These are phyloP conservation scores for Andrena trimmerana DNA, from an alignment of 2,888 invertebrate species.

Conservation along the genomic window DNA sequence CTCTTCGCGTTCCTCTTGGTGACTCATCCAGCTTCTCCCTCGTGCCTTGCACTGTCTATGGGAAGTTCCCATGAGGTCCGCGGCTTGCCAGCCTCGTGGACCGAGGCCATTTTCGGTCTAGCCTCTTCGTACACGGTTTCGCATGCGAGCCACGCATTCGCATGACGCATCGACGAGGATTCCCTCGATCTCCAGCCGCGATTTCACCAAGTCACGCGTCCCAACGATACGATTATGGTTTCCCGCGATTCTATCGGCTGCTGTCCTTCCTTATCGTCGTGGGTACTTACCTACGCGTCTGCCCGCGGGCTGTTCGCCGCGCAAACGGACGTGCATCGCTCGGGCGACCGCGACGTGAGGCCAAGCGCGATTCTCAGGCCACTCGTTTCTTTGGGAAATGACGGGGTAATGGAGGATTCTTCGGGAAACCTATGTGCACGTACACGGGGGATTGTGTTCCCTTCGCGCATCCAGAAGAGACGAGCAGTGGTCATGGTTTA, in stretches of 20 bases:
- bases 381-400: slow-evolving; percentile 6
- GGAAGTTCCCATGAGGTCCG: slow-evolving; percentile 18
- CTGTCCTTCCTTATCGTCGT: slow-evolving; percentile 44
- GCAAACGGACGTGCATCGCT: slow-evolving; percentile 32
- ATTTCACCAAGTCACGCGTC: slow-evolving; percentile 56
- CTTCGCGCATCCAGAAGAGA: not conserved
- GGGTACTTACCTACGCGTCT: slow-evolving; percentile 19
- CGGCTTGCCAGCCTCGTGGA: not conserved
- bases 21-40: slow-evolving; percentile 24
- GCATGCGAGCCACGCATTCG: slow-evolving; percentile 20
- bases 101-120: slow-evolving; percentile 21
- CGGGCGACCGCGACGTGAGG: slow-evolving; percentile 15
- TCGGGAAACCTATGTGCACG: not conserved
- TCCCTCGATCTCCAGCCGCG: slow-evolving; percentile 49
- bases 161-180: slow-evolving; percentile 58
- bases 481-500: not conserved
- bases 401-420: not conserved
- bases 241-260: slow-evolving; percentile 51
- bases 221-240: slow-evolving; percentile 63
- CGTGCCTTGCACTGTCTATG: not conserved
- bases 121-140: not conserved
- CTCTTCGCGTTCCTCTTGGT: slow-evolving; percentile 7
- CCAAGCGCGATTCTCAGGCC: slow-evolving; percentile 23
- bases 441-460: not conserved
- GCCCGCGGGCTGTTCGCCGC: slow-evolving; percentile 12